Percentiles rank a stretch among this genome's conserved stretches.
Conservation (phyloP, 2,113 vertebrate genomes). For the Toxotes jaculatrix region DNA sequence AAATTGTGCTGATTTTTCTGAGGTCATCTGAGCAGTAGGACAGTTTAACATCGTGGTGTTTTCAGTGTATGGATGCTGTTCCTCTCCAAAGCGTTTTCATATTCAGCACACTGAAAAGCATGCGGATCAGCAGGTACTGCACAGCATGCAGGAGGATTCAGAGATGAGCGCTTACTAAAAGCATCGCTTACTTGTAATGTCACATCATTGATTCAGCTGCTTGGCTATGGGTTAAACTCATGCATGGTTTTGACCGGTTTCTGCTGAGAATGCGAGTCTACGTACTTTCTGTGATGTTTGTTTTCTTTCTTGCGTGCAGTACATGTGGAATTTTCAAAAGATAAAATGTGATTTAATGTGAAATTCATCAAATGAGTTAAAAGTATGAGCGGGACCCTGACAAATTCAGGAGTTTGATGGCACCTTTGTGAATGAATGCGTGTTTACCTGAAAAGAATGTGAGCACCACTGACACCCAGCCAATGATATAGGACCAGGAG, state of each 20-base stretch:
- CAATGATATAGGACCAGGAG: slow-evolving; percentile 83
- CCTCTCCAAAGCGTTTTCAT: slow-evolving; percentile 25
- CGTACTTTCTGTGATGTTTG: not conserved
- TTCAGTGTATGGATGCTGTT: slow-evolving; percentile 1
- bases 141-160: slow-evolving; percentile 39
- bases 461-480: slow-evolving; percentile 83
- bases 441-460: slow-evolving; percentile 83
- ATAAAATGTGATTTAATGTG: not conserved
- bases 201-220: slow-evolving; percentile 39
- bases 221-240: slow-evolving; percentile 16
- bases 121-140: slow-evolving; percentile 32
- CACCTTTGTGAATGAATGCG: not conserved
- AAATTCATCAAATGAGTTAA: too few species aligned
- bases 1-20: not conserved
- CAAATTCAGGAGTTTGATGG: not conserved
- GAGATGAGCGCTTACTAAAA: slow-evolving; percentile 49
- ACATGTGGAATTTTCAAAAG: not conserved
- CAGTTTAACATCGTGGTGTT: not conserved
- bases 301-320: slow-evolving; percentile 7
- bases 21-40: too few species aligned
- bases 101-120: slow-evolving; percentile 26
- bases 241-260: not conserved
- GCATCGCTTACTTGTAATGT: slow-evolving; percentile 47
- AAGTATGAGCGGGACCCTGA: not conserved
- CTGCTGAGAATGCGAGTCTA: slow-evolving; percentile 3